Evolutionary conservation across 1,140 invertebrate species (phyloP).

Genomic region (Cylas formicarius): DNA sequence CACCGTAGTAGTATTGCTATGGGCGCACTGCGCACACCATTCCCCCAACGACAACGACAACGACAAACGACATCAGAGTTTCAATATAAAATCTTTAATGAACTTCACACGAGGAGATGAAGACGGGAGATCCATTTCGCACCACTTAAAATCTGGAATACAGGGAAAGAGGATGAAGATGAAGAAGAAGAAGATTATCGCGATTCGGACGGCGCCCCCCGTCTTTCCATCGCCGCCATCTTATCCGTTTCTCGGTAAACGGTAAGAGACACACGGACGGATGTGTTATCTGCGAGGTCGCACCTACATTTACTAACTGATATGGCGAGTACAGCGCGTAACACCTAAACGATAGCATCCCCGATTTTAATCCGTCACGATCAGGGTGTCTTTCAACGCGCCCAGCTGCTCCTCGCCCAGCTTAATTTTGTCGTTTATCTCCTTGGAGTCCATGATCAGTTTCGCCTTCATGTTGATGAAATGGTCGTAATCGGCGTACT

Average conservation of each 20-base stretch:
- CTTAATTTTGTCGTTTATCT: slow-evolving; percentile 82
- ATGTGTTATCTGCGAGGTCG: slow-evolving; percentile 34
- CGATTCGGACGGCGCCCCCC: background rate
- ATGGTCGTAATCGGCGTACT: slow-evolving; percentile 78
- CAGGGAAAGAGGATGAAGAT: too few species aligned
- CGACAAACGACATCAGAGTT: too few species aligned
- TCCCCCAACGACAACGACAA: too few species aligned
- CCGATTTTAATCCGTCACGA: slow-evolving; percentile 33
- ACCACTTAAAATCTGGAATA: too few species aligned
- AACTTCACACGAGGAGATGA: too few species aligned
- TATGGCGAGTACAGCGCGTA: background rate
- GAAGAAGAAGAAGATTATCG: background rate
- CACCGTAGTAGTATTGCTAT: too few species aligned
- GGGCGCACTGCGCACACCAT: too few species aligned
- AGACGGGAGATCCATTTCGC: too few species aligned
- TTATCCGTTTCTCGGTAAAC: slow-evolving; percentile 38
- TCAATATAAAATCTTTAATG: too few species aligned
- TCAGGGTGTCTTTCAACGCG: slow-evolving; percentile 63
- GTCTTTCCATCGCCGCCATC: slow-evolving; percentile 29
- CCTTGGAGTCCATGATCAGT: slow-evolving; percentile 74
- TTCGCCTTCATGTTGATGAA: slow-evolving; percentile 91
- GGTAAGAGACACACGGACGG: slow-evolving; percentile 34
- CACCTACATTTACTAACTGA: slow-evolving; percentile 29
- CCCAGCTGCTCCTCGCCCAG: slow-evolving; percentile 76
- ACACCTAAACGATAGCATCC: slow-evolving; percentile 6